phyloP scores from a whole-genome alignment of 2,888 invertebrate species.

The Mythimna albipuncta region DNA sequence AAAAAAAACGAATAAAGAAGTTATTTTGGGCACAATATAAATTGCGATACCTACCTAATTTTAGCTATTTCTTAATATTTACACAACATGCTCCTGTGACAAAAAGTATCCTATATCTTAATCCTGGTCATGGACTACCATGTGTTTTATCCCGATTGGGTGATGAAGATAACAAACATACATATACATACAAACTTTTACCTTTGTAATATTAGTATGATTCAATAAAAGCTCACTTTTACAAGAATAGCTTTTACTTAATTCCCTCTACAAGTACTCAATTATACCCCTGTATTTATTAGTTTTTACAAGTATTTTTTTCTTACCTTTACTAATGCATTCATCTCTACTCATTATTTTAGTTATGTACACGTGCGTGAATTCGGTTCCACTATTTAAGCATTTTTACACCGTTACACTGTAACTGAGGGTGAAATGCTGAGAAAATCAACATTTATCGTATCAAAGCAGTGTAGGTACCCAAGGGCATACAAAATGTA shows the following conservation, averaged over 20 bases:
- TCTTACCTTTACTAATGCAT: not conserved
- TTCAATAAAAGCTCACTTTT: too few relatives aligned
- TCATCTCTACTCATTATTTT: too few relatives aligned
- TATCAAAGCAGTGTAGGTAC: not conserved
- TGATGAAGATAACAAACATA: too few relatives aligned
- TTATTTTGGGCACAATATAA: not conserved
- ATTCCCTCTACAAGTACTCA: not conserved
- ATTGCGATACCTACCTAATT: not conserved
- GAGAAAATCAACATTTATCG: constrained; percentile 10
- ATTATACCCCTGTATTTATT: not conserved
- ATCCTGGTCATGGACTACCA: too few relatives aligned
- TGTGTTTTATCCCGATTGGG: too few relatives aligned
- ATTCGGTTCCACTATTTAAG: not conserved
- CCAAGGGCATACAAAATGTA: constrained; percentile 29
- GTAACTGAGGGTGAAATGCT: constrained; percentile 5
- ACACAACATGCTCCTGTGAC: too few relatives aligned
- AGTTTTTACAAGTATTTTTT: not conserved
- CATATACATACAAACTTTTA: too few relatives aligned
- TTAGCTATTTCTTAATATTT: not conserved
- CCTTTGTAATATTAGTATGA: too few relatives aligned
- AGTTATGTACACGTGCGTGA: not conserved
- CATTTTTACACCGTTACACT: not conserved
- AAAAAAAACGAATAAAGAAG: not conserved
- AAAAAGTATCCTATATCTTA: too few relatives aligned
- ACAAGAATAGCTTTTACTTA: not conserved